Percentiles rank a stretch among this genome's conserved stretches.
phyloP scores from a whole-genome alignment of 2,113 vertebrate genomes.

The Pandion haliaetus region DNA sequence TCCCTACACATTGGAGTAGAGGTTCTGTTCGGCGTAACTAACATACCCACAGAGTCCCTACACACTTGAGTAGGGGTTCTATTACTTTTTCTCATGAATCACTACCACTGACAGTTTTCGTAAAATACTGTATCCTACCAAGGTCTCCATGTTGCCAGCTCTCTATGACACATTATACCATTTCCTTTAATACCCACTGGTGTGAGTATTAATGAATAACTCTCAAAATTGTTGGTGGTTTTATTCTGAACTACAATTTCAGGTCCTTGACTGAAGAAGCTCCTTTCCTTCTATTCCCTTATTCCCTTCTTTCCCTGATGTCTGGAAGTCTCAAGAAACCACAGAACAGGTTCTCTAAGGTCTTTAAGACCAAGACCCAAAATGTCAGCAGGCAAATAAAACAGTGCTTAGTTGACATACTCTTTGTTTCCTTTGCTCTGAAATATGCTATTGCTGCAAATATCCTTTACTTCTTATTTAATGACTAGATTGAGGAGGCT shows the following conservation, averaged over 20 bases:
- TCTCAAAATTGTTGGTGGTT: neutral
- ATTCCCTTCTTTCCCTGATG: neutral
- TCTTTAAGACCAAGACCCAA: neutral
- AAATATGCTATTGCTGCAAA: neutral
- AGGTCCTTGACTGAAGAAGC: neutral
- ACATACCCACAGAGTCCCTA: too few relatives aligned
- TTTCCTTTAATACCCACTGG: neutral
- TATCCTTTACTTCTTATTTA: neutral
- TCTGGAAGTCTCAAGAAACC: neutral
- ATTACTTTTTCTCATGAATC: neutral
- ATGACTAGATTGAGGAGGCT: neutral
- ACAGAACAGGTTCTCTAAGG: neutral
- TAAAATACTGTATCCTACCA: neutral
- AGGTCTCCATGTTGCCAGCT: neutral
- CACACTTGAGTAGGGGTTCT: neutral
- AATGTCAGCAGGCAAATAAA: neutral
- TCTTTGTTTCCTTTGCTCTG: neutral
- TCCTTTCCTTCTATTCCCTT: neutral
- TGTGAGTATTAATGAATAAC: neutral
- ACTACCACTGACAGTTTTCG: neutral
- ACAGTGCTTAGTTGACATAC: neutral
- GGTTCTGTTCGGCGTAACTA: too few relatives aligned
- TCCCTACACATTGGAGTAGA: neutral
- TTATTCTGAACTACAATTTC: neutral
- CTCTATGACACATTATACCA: neutral